Evolutionary conservation across 1,140 invertebrate genomes (phyloP).

Genomic region (Drosophila athabasca): DNA sequence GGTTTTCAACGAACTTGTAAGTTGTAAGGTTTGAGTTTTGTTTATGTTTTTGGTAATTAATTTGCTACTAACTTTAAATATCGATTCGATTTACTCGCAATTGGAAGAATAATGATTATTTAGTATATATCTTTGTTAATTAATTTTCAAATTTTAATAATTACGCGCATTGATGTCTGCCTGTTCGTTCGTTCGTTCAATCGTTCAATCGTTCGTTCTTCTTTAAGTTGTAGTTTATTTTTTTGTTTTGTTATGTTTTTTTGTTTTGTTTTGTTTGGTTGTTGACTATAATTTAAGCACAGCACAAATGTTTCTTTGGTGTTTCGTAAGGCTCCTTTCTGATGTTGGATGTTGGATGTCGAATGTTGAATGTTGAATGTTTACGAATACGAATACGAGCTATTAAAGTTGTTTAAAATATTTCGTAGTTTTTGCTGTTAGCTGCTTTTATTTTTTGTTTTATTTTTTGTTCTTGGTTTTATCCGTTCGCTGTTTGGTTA

Average conservation of each 20-base stretch:
- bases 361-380: slow-evolving; percentile 17
- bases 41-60: slow-evolving; percentile 52
- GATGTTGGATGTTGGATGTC: slow-evolving; percentile 29
- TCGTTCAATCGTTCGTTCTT: background rate
- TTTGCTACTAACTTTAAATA: slow-evolving; percentile 54
- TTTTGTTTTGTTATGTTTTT: slow-evolving; percentile 3
- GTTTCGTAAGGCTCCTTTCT: slow-evolving; percentile 38
- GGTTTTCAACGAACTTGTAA: slow-evolving; percentile 49
- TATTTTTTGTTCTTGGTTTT: slow-evolving; percentile 28
- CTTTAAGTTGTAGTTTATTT: slow-evolving; percentile 12
- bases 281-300: slow-evolving; percentile 71
- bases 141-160: slow-evolving; percentile 48
- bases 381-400: slow-evolving; percentile 17
- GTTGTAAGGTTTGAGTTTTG: slow-evolving; percentile 6
- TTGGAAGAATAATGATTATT: slow-evolving; percentile 78
- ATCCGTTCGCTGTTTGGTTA: slow-evolving; percentile 60
- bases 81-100: slow-evolving; percentile 71
- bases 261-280: background rate
- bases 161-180: slow-evolving; percentile 29
- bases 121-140: background rate
- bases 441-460: slow-evolving; percentile 4
- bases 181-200: background rate
- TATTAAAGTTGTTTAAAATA: slow-evolving; percentile 44
- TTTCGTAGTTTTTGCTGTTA: slow-evolving; percentile 20
- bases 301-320: slow-evolving; percentile 65